Conservation (phyloP, 2,888 invertebrate species). For the Idaea biselata region DNA sequence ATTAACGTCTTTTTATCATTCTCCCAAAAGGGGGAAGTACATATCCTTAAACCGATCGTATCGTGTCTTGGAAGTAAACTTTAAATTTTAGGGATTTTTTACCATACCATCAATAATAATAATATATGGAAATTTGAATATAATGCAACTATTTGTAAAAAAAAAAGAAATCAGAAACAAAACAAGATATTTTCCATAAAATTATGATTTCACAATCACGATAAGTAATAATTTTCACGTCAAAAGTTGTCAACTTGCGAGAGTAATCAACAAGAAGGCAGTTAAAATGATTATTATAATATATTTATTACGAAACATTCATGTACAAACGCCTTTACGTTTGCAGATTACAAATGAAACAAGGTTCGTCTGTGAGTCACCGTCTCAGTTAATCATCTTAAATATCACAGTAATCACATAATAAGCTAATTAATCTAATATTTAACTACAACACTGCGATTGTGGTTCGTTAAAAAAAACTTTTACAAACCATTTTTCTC, state of each 20-base stretch:
- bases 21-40: not conserved
- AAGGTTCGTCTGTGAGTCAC: constrained; percentile 55
- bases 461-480: not conserved
- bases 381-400: constrained; percentile 61
- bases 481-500: constrained; percentile 10
- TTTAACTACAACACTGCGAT: not conserved
- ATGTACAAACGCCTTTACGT: constrained; percentile 37
- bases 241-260: not conserved
- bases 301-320: constrained; percentile 28
- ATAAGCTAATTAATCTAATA: constrained; percentile 31
- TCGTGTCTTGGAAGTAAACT: not conserved
- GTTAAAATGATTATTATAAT: constrained; percentile 6
- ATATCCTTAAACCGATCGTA: not conserved
- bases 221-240: not conserved
- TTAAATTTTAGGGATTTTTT: not conserved
- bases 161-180: not conserved
- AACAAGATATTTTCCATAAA: not conserved
- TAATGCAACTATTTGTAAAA: constrained; percentile 9
- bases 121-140: constrained; percentile 1
- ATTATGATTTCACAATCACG: not conserved
- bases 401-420: constrained; percentile 72
- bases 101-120: constrained; percentile 3
- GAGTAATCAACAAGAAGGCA: not conserved
- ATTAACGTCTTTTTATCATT: not conserved
- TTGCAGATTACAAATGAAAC: constrained; percentile 58